Percentiles rank a stretch among this genome's conserved stretches.
Evolutionary conservation across 2,113 vertebrate species (phyloP).

Genomic region (Catharus fuscescens): DNA sequence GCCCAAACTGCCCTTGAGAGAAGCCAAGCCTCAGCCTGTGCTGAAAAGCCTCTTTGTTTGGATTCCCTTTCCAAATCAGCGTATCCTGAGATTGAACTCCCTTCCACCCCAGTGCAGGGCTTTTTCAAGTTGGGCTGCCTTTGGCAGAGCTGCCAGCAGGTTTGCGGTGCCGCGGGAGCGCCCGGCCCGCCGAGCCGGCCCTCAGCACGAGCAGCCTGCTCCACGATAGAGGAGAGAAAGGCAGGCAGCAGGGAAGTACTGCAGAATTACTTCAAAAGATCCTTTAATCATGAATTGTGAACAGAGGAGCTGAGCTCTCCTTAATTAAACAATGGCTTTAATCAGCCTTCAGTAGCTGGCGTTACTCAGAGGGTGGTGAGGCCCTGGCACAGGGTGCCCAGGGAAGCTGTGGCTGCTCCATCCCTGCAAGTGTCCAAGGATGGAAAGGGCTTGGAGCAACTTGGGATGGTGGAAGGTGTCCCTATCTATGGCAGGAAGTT

Average conservation of each 20-base stretch:
- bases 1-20: conserved; percentile 72
- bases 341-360: conserved; percentile 56
- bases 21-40: conserved; percentile 74
- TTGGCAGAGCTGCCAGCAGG: conserved; percentile 72
- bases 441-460: not conserved
- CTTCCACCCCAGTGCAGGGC: conserved; percentile 68
- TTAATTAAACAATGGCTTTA: conserved; percentile 74
- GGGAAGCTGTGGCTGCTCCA: not conserved
- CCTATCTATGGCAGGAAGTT: accelerated
- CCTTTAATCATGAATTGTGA: conserved; percentile 66
- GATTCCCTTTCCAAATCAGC: conserved; percentile 73
- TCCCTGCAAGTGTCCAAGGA: not conserved
- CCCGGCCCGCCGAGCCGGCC: conserved; percentile 44
- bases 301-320: conserved; percentile 58
- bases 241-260: not conserved
- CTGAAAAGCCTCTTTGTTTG: conserved; percentile 84
- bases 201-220: conserved; percentile 40
- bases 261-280: conserved; percentile 70
- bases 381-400: not conserved
- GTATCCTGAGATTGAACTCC: conserved; percentile 81
- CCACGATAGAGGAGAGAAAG: not conserved
- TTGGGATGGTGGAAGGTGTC: not conserved
- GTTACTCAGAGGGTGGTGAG: not conserved
- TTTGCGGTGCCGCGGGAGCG: conserved; percentile 62
- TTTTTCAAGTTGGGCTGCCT: conserved; percentile 68